Evolutionary conservation across 2,113 vertebrate species (phyloP).

Genomic region (Nannobrachium achirus): DNA sequence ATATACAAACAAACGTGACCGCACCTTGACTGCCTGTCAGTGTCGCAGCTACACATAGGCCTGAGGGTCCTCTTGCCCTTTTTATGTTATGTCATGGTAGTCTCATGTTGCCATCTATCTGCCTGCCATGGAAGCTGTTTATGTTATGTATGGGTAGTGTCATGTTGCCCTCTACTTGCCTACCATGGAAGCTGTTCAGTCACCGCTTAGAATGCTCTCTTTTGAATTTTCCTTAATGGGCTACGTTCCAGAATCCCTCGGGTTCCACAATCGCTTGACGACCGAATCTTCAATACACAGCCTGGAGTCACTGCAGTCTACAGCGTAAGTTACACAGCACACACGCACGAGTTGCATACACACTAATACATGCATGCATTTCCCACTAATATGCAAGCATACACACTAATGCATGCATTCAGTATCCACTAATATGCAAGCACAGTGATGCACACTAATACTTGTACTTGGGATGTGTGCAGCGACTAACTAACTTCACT

Average conservation of each 20-base stretch:
- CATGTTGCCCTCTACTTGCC: not conserved
- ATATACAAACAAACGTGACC: not conserved
- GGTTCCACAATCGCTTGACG: conserved; percentile 78
- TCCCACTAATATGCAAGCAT: not conserved
- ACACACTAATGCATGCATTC: not conserved
- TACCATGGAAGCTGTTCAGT: conserved; percentile 17
- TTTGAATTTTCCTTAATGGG: conserved; percentile 67
- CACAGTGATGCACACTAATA: not conserved
- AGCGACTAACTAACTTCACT: too few relatives aligned
- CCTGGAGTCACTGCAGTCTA: conserved; percentile 79
- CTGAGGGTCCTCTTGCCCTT: too few relatives aligned
- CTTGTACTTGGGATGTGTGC: too few relatives aligned
- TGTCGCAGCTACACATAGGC: too few relatives aligned
- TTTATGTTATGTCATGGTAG: too few relatives aligned
- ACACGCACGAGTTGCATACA: conserved; percentile 2
- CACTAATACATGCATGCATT: conserved; percentile 19
- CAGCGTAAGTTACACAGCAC: conserved; percentile 73
- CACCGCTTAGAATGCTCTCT: conserved; percentile 22
- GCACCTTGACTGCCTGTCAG: not conserved
- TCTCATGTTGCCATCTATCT: too few relatives aligned
- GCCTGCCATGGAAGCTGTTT: too few relatives aligned
- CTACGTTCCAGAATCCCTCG: conserved; percentile 72
- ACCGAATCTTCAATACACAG: conserved; percentile 80
- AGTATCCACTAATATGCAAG: too few relatives aligned
- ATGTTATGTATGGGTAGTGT: too few relatives aligned